Conservation (phyloP, 2,797 vertebrate genomes). For the Mormyrops boulengeri region DNA sequence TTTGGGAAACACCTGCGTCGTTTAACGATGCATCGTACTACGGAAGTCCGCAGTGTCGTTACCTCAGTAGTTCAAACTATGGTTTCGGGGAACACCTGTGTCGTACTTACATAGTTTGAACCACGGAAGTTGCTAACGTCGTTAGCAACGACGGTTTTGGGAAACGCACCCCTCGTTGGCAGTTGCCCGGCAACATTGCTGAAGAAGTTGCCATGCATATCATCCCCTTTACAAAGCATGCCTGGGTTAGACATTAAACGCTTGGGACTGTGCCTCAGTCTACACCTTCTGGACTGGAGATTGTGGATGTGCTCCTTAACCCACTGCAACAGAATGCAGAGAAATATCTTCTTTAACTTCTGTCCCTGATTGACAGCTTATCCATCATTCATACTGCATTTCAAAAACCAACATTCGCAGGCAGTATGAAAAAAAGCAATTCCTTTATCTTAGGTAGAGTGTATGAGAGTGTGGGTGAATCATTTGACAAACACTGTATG, state of each 20-base stretch:
- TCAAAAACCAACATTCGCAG: background rate
- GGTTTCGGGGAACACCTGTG: no score
- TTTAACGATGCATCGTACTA: no score
- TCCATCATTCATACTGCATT: background rate
- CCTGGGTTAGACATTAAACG: background rate
- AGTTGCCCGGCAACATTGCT: background rate
- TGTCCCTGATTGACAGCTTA: background rate
- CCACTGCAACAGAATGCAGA: background rate
- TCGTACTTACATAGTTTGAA: no score
- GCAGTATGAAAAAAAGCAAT: background rate
- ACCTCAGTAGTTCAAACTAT: no score
- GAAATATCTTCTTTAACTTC: background rate
- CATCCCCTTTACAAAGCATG: background rate
- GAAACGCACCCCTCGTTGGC: background rate
- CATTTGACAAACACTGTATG: background rate
- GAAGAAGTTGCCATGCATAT: background rate
- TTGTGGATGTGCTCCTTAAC: background rate
- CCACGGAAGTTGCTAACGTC: no score
- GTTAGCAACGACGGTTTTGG: no score
- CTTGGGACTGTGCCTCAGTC: background rate
- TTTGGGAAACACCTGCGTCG: no score
- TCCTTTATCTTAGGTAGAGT: constrained; percentile 1
- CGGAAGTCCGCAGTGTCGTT: no score
- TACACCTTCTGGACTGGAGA: background rate
- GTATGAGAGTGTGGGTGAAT: background rate